These are phyloP conservation scores for Chroicocephalus ridibundus DNA, from an alignment of 2,113 vertebrate genomes.

Conservation along the genomic window DNA sequence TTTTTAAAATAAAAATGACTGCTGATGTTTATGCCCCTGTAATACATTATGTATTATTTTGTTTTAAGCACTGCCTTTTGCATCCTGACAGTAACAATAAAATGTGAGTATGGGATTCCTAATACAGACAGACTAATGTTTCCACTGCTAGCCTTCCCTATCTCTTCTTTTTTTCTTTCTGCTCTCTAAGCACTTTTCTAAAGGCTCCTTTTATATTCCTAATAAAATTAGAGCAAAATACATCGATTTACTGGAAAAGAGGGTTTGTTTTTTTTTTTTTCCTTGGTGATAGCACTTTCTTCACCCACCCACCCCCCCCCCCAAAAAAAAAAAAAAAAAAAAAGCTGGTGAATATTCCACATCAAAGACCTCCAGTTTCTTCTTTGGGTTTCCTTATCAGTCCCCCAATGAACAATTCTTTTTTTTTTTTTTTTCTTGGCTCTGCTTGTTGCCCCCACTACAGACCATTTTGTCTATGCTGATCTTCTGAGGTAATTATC, in stretches of 20 bases:
- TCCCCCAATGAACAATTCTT: neutral
- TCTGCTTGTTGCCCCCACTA: neutral
- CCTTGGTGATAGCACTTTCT: constrained; percentile 47
- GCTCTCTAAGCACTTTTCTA: constrained; percentile 97
- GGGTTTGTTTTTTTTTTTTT: constrained; percentile 26
- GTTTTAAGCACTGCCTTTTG: constrained; percentile 98
- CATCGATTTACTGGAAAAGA: constrained; percentile 87
- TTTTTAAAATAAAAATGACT: constrained; percentile 92
- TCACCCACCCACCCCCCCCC: neutral
- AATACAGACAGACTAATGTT: constrained; percentile 99
- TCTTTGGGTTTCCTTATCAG: constrained; percentile 14
- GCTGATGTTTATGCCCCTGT: constrained; percentile 91
- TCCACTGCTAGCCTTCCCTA: constrained; percentile 78
- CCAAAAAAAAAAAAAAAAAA: neutral
- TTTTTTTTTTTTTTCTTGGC: neutral
- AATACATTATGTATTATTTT: constrained; percentile 99
- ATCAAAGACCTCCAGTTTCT: constrained; percentile 50
- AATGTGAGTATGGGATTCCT: constrained; percentile 99
- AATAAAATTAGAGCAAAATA: constrained; percentile 92
- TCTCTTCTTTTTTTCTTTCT: constrained; percentile 78
- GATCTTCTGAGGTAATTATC: constrained; percentile 30
- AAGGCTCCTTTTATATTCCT: constrained; percentile 94
- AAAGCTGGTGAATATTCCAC: constrained; percentile 63
- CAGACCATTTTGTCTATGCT: neutral
- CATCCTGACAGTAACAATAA: constrained; percentile 99